Evolutionary conservation across 2,113 vertebrate genomes (phyloP).

Genomic region (Eretmochelys imbricata): DNA sequence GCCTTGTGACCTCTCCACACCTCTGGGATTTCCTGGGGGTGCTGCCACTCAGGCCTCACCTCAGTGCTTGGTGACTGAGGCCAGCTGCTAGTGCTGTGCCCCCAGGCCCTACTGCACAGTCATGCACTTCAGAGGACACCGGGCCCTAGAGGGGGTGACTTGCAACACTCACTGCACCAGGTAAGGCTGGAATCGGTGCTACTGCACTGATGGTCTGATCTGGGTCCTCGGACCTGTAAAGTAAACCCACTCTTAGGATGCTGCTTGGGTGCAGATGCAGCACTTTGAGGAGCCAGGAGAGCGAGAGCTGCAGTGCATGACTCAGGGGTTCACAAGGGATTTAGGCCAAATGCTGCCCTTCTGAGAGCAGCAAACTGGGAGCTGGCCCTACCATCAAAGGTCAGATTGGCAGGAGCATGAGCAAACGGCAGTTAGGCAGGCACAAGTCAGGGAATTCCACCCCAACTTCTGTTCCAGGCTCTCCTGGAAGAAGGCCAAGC

Average conservation of each 20-base stretch:
- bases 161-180: slow-evolving; percentile 72
- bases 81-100: neutral
- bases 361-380: neutral
- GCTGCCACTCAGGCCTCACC: neutral
- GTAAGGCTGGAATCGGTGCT: slow-evolving; percentile 67
- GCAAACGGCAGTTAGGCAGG: neutral
- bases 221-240: slow-evolving; percentile 64
- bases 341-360: neutral
- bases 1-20: neutral
- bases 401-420: neutral
- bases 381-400: neutral
- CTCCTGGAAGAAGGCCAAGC: neutral
- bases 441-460: neutral
- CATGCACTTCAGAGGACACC: neutral
- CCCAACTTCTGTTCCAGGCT: neutral
- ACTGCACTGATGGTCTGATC: slow-evolving; percentile 66
- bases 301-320: neutral
- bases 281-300: fast-evolving
- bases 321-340: neutral
- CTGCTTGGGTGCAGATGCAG: neutral
- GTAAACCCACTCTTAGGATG: neutral
- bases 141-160: neutral
- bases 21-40: neutral
- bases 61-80: neutral
- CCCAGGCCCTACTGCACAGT: neutral